A percentile compares a stretch with the other conserved stretches of the same genome.
Conservation (phyloP, 2,797 vertebrate species). For the Delichon dasypus region DNA sequence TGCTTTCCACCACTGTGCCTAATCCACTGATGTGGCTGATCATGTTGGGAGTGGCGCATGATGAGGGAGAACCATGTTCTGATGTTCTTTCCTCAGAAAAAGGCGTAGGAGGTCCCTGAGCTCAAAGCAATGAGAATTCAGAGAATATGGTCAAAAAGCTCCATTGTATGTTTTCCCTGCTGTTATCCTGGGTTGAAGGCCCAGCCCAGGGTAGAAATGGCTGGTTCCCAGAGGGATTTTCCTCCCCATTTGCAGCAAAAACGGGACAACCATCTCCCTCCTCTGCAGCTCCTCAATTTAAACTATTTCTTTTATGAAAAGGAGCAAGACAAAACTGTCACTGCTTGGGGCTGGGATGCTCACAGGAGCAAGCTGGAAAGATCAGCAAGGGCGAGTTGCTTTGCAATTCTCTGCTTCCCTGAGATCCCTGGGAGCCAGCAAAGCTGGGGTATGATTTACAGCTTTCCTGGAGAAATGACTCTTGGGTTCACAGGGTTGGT, state of each 20-base stretch:
- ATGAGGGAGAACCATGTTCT: background rate
- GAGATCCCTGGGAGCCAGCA: background rate
- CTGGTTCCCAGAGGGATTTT: background rate
- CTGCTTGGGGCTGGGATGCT: background rate
- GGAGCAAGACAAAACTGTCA: background rate
- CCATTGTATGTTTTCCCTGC: background rate
- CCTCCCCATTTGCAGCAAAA: background rate
- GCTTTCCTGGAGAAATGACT: background rate
- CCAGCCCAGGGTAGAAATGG: background rate
- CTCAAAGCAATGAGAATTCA: background rate
- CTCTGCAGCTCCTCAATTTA: background rate
- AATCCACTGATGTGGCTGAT: background rate
- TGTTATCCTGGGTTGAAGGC: background rate
- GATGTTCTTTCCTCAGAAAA: background rate
- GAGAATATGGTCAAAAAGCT: background rate
- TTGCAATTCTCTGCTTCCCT: background rate
- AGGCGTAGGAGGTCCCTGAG: fast-evolving
- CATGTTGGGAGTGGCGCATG: fast-evolving
- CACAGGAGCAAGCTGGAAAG: background rate
- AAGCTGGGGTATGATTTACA: background rate
- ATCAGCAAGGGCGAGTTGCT: background rate
- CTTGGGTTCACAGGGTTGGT: background rate
- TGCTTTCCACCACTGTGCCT: background rate
- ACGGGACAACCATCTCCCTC: fast-evolving
- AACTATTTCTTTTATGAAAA: background rate